Evolutionary conservation across 2,113 vertebrate genomes (phyloP), one percentile per base, ranked within the genome.

Genomic region (Penelope pileata): DNA sequence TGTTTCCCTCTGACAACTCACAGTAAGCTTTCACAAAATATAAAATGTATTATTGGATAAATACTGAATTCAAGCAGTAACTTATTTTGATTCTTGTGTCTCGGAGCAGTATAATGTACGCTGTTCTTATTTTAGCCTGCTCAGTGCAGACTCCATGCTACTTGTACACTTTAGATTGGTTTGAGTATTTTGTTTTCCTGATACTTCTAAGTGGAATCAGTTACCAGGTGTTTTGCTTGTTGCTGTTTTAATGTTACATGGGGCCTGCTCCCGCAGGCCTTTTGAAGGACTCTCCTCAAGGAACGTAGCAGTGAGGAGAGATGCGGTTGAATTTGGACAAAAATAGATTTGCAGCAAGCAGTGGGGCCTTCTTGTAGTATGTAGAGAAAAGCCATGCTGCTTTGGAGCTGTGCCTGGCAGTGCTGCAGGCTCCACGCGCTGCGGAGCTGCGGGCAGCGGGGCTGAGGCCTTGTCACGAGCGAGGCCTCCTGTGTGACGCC

Each of bases 381-480:
- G 8, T 21, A 26, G 36, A 50, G 40, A 62, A 76, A 30, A 72
- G 10, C 9, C 16, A 7, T 3, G 1, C 45, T 83, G 7, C 83
- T 62, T 62, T 42, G 34, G 42, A 77, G 38, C 34, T 1, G 3
- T 1, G 6, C 7, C 69, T 26, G 53, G 19, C 47, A n/a, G 9
- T 9, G 27, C 36, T 89, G 34, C 60, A 27, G 54, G 40, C 18
- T 1, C 9, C 22, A 8, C 4, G 40, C 4, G 1, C 16, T 18
- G 21, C 2, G 12, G 66, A 29, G 8, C 47, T 10, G 19, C 3
- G 32, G 58, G 43, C 16, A 5, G 56, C 10, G 19, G 17, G 1
- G 6, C 13, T 6, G 36, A 60, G 21, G 6, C 17, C 40, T 30
- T 34, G 30, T 1, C n/a, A 4, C 0, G 3, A 63, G 53, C 2